Evolutionary conservation across 2,888 invertebrate genomes (phyloP).

Genomic region (Oscheius sp.): DNA sequence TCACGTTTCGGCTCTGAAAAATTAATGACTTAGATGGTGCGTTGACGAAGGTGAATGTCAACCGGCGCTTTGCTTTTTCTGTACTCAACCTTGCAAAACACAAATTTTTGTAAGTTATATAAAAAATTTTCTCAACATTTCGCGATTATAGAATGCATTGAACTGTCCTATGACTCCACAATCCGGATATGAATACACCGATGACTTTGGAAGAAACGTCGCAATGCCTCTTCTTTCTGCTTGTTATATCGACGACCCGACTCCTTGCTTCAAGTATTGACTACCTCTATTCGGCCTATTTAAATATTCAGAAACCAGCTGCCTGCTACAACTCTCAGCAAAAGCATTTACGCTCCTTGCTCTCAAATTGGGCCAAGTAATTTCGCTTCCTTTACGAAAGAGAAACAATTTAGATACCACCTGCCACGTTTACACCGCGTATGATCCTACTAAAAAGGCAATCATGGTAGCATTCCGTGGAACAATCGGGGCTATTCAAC

Average conservation of each 20-base stretch:
- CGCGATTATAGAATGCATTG: not conserved
- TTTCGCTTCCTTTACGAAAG: too few species aligned
- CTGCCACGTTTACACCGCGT: constrained; percentile 5
- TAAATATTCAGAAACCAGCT: constrained; percentile 2
- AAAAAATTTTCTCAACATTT: not conserved
- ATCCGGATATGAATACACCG: constrained; percentile 13
- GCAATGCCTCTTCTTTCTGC: constrained; percentile 8
- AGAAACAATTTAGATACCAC: not conserved
- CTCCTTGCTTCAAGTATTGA: constrained; percentile 2
- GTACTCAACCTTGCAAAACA: constrained; percentile 1
- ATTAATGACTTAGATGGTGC: not conserved
- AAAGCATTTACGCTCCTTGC: not conserved
- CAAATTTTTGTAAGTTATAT: not conserved
- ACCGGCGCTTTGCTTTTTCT: not conserved
- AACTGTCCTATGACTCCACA: constrained; percentile 19
- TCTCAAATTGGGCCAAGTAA: constrained; percentile 6
- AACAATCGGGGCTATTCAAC: constrained; percentile 3
- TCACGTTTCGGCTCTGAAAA: not conserved
- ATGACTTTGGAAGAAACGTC: constrained; percentile 3
- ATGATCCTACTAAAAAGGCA: constrained; percentile 1
- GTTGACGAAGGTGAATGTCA: not conserved
- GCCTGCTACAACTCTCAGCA: not conserved
- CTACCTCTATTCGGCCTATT: not conserved
- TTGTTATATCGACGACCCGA: constrained; percentile 1
- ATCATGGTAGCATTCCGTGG: constrained; percentile 5